Evolutionary conservation across 2,113 vertebrate genomes (phyloP).

Genomic region (Saguinus midas): DNA sequence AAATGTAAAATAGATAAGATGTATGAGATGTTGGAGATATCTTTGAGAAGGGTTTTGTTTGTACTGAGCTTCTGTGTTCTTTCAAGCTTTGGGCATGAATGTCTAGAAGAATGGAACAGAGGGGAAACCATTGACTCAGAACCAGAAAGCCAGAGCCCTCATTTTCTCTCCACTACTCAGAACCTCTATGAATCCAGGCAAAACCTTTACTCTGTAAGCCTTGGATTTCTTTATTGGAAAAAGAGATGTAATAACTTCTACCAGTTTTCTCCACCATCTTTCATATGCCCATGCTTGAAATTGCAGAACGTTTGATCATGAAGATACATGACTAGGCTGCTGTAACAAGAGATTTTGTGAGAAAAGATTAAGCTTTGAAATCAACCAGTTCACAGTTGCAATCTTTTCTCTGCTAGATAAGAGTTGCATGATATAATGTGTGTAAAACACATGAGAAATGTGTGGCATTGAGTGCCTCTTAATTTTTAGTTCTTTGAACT

Average conservation of each 20-base stretch:
- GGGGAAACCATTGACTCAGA: neutral
- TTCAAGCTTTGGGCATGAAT: neutral
- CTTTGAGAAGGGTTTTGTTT: neutral
- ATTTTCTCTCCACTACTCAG: neutral
- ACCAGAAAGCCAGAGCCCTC: neutral
- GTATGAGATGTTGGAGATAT: no score
- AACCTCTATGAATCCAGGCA: neutral
- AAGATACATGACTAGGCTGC: neutral
- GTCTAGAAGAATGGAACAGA: no score
- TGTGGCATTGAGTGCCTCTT: neutral
- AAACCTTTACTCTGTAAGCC: neutral
- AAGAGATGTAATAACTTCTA: neutral
- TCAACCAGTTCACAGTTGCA: neutral
- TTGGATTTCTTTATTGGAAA: neutral
- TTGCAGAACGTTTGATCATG: neutral
- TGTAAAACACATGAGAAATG: neutral
- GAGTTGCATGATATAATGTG: neutral
- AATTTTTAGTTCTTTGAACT: neutral
- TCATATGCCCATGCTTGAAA: neutral
- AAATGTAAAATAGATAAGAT: neutral
- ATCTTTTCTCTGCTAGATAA: neutral
- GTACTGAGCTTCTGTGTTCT: neutral
- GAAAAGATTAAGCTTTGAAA: neutral
- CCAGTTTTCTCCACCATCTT: neutral
- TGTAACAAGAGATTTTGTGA: neutral